Evolutionary conservation across 2,113 vertebrate genomes (phyloP), one percentile per base, ranked within the genome.

Genomic region (Baryphthengus martii): DNA sequence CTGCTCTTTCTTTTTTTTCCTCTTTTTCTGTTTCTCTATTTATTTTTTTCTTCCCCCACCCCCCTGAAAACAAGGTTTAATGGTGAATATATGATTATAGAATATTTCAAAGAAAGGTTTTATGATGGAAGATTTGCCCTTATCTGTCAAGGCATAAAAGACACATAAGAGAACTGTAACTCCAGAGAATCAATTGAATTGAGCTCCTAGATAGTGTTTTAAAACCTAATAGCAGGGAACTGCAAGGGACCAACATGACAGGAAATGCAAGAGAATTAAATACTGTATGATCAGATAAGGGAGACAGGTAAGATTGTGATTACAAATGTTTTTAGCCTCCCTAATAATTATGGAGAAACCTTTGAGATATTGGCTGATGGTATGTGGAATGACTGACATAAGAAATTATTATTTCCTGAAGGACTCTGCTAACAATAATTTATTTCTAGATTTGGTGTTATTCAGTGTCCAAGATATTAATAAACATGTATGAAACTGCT

Each of bases 331-430:
- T 97, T 96, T 83, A 71, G 10, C 73, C 42, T 91, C 71, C 87
- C 82, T 96, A 95, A 97, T 95, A 97, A 96, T 97, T 91, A 62
- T 20, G 85, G 89, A 97, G 86, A 97, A 97, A 94, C 3, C 73
- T 94, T 80, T 92, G 90, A 97, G 93, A 95, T 85, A 72, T 70
- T 67, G 65, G 56, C 73, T 91, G 70, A 62, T 72, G 75, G 35
- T 28, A 67, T 53, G 81, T 37, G 45, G 33, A 88, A 87, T 86
- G 93, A 95, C 17, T 95, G 96, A 92, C 61, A 71, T 84, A 84
- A 73, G 17, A 85, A 96, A 93, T 90, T 9, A 71, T 89, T 90
- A 93, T 87, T 91, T 96, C 92, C 59, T 87, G n/a, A 84, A 85
- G 39, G 67, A 80, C 25, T 66, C 28, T 76, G 53, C n/a, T 58